Base-by-base conservation (phyloP, 2,113 vertebrate genomes). In the Isichthys henryi region DNA sequence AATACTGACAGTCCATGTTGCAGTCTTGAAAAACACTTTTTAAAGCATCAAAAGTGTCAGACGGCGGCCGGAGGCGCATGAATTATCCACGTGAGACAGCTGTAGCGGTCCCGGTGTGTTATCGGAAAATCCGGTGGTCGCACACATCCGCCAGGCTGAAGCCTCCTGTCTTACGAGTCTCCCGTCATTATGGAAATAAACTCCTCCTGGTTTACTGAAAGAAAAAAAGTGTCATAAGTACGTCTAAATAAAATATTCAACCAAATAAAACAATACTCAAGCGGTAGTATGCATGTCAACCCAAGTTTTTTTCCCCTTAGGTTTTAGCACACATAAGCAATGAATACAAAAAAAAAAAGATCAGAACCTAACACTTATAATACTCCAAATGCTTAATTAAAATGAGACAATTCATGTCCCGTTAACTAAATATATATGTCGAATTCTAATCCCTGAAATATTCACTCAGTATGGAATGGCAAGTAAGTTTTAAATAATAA, bases 121-220 rank as follows among this genome's bases (percentile, higher is more conserved):
- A n/a, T 49, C 48, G 15, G 43, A n/a, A 52, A 35, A 45, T 49
- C 10, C 21, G 45, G 45, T 62, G 86, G 35, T 43, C 35, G 8
- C 15, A 43, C 15, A 19, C 35, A 80, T 21, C 8, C 3, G 2
- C 0, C n/a, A 23, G n/a, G 86, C 5, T 17, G 53, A 39, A 46
- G 9, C 31, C 53, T 11, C 48, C 43, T 13, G 45, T 11, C 86
- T 96, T 96, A 99, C 91, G 97, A 96, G 92, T 99, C 98, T 93
- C 95, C 96, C 0, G 96, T 97, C 98, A 99, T 99, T 93, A 99
- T 99, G 93, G 98, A 95, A 93, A 98, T 95, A 93, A 99, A 99
- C 93, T 99, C 98, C 52, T 99, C 98, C 93, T 98, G 97, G 93
- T 98, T 99, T 92, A 99, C 98, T 99, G 94, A 15, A 91, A 89